Conservation (phyloP, 2,888 invertebrate genomes). For the Hesperia comma region DNA sequence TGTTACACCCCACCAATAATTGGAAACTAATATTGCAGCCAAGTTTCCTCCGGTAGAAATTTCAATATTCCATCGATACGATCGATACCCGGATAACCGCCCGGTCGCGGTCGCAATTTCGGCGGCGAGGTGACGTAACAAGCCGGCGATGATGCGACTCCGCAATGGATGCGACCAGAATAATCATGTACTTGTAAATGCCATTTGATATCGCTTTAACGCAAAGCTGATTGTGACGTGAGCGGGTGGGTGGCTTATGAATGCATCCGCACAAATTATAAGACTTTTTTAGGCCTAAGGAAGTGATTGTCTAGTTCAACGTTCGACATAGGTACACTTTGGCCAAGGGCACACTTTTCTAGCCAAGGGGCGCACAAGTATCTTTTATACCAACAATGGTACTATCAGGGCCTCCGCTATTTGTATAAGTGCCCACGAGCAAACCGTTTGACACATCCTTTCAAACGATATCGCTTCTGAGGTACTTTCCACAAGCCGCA, state of each 20-base stretch:
- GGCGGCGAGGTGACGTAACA: slow-evolving; percentile 9
- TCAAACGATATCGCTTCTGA: no score
- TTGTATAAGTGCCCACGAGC: no score
- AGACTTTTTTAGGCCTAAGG: no score
- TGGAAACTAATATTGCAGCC: background rate
- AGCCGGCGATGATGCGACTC: background rate
- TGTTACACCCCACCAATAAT: background rate
- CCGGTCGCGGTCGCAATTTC: slow-evolving; percentile 17
- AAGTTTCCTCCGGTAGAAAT: background rate
- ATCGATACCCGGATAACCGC: slow-evolving; percentile 8
- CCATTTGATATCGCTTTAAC: background rate
- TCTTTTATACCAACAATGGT: no score
- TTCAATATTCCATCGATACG: background rate
- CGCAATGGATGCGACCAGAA: background rate
- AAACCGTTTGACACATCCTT: no score
- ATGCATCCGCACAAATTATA: no score
- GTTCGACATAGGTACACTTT: no score
- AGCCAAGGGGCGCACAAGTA: no score
- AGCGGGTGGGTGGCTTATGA: background rate
- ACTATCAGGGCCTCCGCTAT: no score
- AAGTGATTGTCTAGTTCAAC: no score
- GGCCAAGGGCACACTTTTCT: no score
- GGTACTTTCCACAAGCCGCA: no score
- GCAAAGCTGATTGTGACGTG: background rate
- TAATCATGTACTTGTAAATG: background rate